Base-by-base conservation (phyloP, 2,797 vertebrate genomes). In the Sylvilagus floridanus region DNA sequence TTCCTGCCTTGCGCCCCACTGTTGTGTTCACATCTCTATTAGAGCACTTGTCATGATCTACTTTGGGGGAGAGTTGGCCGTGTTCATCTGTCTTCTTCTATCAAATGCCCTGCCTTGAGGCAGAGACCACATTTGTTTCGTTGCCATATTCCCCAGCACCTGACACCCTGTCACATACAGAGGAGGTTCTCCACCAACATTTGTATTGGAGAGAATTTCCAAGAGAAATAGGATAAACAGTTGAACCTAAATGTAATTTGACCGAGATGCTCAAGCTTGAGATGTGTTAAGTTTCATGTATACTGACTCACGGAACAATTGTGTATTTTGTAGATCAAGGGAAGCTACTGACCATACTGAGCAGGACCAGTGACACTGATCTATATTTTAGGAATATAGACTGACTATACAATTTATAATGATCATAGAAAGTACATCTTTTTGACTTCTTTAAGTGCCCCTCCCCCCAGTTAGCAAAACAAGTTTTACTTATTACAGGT, bases 401-500 rank as follows among this genome's bases (percentile, higher is more conserved):
- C 79, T 83, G 63, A 77, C 30, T 37, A 52, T 6, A 54, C 57
- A 16, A 93, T 79, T 92, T 93, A 92, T 37, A 96, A 93, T 28
- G 66, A 92, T 35, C 37, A 50, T 42, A 28, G 26, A 83, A 95
- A 93, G 77, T 65, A 24, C 35, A 92, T 87, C 30, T 30, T 95
- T 96, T 73, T 52, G 63, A 66, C 35, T 81, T 35, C 75, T 37
- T 84, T 84, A 68, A 92, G 68, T 7, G 6, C 71, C 65, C 65
- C 28, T 73, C 54, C 54, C 30, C 71, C 82, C 82, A 81, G 63
- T n/a, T 95, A 84, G 75, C 57, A 91, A 96, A 95, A 71, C 37
- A 93, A 83, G 37, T 65, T 52, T 93, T 95, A 88, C 84, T 57
- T 91, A 50, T 82, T 92, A 42, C 28, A 78, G 63, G 89, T 85